Evolutionary conservation across 2,113 vertebrate species (phyloP).

Genomic region (Saccopteryx leptura): DNA sequence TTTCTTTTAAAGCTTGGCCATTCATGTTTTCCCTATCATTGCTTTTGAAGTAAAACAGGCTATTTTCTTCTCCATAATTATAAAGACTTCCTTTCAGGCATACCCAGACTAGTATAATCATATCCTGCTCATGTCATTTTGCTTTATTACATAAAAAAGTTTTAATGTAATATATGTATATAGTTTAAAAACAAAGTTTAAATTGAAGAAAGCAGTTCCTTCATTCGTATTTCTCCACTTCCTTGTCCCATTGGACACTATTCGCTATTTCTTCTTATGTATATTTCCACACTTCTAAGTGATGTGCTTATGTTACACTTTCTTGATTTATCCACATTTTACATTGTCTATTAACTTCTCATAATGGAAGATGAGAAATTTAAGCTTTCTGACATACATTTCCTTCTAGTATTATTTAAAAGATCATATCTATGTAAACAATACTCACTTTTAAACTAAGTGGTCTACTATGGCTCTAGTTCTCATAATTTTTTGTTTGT

Average conservation of each 20-base stretch:
- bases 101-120: background rate
- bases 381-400: background rate
- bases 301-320: background rate
- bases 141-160: background rate
- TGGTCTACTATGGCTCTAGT: background rate
- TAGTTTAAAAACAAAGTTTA: background rate
- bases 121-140: background rate
- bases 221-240: background rate
- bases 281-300: slow-evolving; percentile 18
- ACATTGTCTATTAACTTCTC: background rate
- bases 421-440: background rate
- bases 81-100: slow-evolving; percentile 15
- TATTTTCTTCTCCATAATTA: background rate
- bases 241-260: background rate
- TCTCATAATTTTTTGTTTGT: background rate
- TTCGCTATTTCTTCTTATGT: background rate
- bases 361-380: background rate
- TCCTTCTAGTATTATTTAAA: slow-evolving; percentile 29
- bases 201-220: background rate
- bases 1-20: background rate
- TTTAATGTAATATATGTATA: background rate
- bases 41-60: background rate
- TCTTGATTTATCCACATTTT: background rate
- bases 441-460: background rate
- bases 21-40: slow-evolving; percentile 1